A percentile compares a stretch with the other conserved stretches of the same genome.
Evolutionary conservation across 2,888 invertebrate species (phyloP).

Genomic region (Tenthredo distinguenda): DNA sequence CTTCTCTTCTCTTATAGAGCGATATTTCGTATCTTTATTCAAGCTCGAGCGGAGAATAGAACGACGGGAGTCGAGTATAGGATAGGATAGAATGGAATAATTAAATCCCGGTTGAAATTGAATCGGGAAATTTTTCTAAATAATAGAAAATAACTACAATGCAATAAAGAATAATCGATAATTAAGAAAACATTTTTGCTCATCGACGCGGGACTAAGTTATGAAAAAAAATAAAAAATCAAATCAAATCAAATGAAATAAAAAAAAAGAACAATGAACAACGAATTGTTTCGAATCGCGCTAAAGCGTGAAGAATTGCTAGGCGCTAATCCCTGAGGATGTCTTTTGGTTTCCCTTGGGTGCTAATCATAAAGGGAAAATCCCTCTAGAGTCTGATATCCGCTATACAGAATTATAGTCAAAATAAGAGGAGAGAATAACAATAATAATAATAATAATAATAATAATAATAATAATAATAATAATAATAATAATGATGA

Average conservation of each 20-base stretch:
- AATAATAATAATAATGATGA: not conserved
- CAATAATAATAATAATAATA: not conserved
- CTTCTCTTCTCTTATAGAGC: not conserved
- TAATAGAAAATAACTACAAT: not conserved
- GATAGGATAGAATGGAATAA: no score
- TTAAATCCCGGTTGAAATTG: no score
- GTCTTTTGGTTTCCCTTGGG: slow-evolving; percentile 40
- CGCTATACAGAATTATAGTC: not conserved
- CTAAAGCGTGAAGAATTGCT: not conserved
- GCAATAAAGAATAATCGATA: not conserved
- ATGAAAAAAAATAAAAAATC: not conserved
- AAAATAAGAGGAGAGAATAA: not conserved
- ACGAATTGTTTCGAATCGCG: not conserved
- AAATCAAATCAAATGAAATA: no score
- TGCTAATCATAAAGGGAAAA: slow-evolving; percentile 21
- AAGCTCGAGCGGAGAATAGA: not conserved
- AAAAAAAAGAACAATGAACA: not conserved
- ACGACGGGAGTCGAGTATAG: no score
- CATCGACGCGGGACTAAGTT: not conserved
- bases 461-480: not conserved
- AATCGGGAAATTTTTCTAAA: not conserved
- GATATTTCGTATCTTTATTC: not conserved
- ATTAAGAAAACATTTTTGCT: not conserved
- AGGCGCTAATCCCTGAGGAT: not conserved
- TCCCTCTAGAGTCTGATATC: not conserved